Evolutionary conservation across 1,140 invertebrate genomes (phyloP), one percentile per base, ranked within the genome.

Genomic region (Dendrolimus kikuchii): DNA sequence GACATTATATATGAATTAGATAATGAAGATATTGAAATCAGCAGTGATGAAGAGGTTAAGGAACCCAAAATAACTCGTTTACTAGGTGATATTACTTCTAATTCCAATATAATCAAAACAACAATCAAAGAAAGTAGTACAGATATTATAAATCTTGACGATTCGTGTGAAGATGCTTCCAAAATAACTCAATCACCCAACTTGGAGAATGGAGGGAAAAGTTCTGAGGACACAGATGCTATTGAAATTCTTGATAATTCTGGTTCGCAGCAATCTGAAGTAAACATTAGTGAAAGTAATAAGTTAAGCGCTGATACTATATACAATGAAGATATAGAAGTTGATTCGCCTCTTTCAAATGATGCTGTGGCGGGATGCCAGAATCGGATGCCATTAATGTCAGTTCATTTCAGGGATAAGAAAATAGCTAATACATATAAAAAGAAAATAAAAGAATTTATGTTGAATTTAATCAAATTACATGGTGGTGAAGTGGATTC

Each of bases 1-100:
- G 75, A 85, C 73, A 86, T 86, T 9, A 86, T 88, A 66, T 88
- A 80, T 67, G 85, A 88, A 72, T 74, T 88, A 56, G 82, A 86
- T 46, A 86, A 81, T 64, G 83, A 85, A 52, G 85, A 86, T 54
- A 71, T 86, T 40, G 74, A 71, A 59, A 66, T 69, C 44, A 86
- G 83, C 49, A 86, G 79, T 52, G 81, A 84, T 6, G 81, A 84
- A 53, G 81, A 84, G 60, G 66, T 58, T 62, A 77, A 67, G 52
- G 64, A 71, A 57, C 51, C 74, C 10, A 86, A 81, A 77, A 71
- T 73, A 45, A 64, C 57, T 55, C 66, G 69, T 56, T 55, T 68
- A 41, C 66, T 69, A 52, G 38, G 50, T 9, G 55, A 55, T 46
- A 49, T 10, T 23, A 53, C 37, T 43, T 23, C 53, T 36, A 46